Evolutionary conservation across 2,113 vertebrate genomes (phyloP).

Genomic region (Microcebus jonahi): DNA sequence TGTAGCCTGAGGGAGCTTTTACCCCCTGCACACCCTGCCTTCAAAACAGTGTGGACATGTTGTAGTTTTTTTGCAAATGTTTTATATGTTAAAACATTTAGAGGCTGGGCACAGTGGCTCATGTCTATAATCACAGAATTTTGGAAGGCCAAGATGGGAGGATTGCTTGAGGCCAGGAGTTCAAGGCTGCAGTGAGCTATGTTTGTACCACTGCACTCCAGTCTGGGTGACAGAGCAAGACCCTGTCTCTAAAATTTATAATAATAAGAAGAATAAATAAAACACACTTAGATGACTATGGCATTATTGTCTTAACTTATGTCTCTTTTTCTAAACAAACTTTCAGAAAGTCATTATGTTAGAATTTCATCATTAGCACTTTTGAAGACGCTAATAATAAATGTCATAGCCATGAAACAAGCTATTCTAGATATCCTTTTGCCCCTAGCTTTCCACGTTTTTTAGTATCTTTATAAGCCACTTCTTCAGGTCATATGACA

Average conservation of each 20-base stretch:
- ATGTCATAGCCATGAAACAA: not conserved
- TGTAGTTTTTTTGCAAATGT: not conserved
- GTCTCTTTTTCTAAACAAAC: slow-evolving; percentile 1
- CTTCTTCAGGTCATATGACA: not conserved
- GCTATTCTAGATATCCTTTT: not conserved
- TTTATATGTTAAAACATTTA: not conserved
- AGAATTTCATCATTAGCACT: not conserved
- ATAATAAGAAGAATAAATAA: no score
- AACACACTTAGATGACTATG: not conserved
- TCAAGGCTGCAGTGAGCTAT: not conserved
- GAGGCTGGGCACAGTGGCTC: not conserved
- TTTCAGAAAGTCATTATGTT: not conserved
- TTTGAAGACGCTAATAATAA: not conserved
- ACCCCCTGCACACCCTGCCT: not conserved
- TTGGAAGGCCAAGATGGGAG: not conserved
- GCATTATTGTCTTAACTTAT: not conserved
- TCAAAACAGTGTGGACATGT: not conserved
- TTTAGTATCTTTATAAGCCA: not conserved
- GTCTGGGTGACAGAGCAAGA: not conserved
- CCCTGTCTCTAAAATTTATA: no score
- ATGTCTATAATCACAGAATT: not conserved
- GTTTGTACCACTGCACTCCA: not conserved
- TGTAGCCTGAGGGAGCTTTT: not conserved
- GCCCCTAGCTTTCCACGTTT: not conserved
- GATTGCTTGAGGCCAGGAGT: not conserved